Evolutionary conservation across 2,888 invertebrate genomes (phyloP).

Genomic region (Rhingia rostrata): DNA sequence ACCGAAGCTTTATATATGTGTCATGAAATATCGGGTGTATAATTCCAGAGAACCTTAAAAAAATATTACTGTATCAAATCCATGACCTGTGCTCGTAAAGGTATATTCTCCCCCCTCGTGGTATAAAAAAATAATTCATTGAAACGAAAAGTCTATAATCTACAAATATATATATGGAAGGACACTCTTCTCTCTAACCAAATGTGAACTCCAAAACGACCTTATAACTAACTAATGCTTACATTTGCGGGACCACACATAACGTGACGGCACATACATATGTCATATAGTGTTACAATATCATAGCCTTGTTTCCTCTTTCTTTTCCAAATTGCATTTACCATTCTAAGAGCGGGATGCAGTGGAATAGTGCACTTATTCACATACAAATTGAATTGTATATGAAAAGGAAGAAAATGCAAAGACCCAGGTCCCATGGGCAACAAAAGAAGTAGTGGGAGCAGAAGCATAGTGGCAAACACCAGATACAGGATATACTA

Average conservation of each 20-base stretch:
- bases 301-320: slow-evolving; percentile 8
- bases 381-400: slow-evolving; percentile 67
- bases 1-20: too few species aligned
- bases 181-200: too few species aligned
- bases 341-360: slow-evolving; percentile 50
- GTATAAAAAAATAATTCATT: too few species aligned
- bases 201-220: too few species aligned
- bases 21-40: too few species aligned
- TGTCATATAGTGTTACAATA: background rate
- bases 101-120: too few species aligned
- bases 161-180: too few species aligned
- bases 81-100: too few species aligned
- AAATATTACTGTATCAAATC: too few species aligned
- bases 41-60: too few species aligned
- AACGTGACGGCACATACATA: background rate
- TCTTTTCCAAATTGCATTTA: slow-evolving; percentile 50
- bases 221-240: background rate
- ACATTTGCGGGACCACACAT: slow-evolving; percentile 7
- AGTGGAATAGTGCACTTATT: slow-evolving; percentile 56
- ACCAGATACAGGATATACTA: background rate
- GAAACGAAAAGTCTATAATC: too few species aligned
- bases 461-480: slow-evolving; percentile 9
- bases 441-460: background rate
- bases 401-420: slow-evolving; percentile 49
- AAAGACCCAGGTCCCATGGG: slow-evolving; percentile 20